A percentile compares a stretch with the other conserved stretches of the same genome.
Conservation (phyloP, 2,113 vertebrate genomes). For the Nesogale talazaci region DNA sequence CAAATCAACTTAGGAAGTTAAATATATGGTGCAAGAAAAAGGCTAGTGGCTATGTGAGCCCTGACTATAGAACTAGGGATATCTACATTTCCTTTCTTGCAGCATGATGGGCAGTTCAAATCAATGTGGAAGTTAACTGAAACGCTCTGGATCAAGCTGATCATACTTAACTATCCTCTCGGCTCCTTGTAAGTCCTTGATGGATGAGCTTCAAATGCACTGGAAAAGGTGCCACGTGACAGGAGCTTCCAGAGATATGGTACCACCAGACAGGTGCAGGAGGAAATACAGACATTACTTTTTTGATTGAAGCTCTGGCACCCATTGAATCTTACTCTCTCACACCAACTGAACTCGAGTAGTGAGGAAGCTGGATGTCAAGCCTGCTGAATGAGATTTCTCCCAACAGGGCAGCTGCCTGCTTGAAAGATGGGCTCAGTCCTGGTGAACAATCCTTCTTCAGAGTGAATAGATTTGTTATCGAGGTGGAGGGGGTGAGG, state of each 20-base stretch:
- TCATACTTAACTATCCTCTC: fast-evolving
- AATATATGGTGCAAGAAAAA: not conserved
- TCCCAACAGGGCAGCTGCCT: too few relatives aligned
- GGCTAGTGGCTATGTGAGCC: not conserved
- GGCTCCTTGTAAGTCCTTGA: not conserved
- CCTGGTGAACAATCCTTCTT: not conserved
- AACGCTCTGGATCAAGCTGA: not conserved
- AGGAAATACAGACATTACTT: not conserved
- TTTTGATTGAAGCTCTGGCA: not conserved
- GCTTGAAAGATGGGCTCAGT: not conserved
- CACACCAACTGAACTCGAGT: too few relatives aligned
- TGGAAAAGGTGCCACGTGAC: too few relatives aligned
- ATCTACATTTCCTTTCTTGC: not conserved
- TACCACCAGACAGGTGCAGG: too few relatives aligned
- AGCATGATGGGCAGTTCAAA: fast-evolving
- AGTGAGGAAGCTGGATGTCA: not conserved
- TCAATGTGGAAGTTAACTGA: fast-evolving
- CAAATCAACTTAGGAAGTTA: not conserved
- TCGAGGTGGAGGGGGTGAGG: not conserved
- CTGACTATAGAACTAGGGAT: too few relatives aligned
- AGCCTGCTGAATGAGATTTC: too few relatives aligned
- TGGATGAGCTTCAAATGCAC: not conserved
- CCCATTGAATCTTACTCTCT: not conserved
- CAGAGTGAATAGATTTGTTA: fast-evolving
- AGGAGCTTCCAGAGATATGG: too few relatives aligned